Percentiles rank a stretch among this genome's conserved stretches.
Evolutionary conservation across 2,113 vertebrate genomes (phyloP).

Genomic region (Rhadina sibilatrix): DNA sequence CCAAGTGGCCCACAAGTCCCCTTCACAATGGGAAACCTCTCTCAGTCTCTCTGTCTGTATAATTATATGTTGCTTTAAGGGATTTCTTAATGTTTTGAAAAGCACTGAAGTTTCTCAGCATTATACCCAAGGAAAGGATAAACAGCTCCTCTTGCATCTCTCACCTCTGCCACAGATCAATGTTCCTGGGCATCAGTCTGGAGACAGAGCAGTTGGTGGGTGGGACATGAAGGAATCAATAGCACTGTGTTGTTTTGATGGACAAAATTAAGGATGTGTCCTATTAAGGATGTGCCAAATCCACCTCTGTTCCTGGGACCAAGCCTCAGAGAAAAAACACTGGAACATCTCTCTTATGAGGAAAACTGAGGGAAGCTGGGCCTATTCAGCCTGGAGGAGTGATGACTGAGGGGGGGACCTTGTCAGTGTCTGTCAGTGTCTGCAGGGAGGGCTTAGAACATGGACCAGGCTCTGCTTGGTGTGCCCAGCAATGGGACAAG

Average conservation of each 20-base stretch:
- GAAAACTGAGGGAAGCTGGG: neutral
- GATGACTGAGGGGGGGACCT: neutral
- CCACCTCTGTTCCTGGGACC: neutral
- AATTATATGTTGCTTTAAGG: neutral
- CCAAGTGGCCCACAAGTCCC: neutral
- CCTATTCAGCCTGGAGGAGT: neutral
- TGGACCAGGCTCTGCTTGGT: neutral
- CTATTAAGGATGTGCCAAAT: neutral
- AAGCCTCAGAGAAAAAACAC: neutral
- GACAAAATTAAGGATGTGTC: neutral
- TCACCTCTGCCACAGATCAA: neutral
- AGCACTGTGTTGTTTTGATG: neutral
- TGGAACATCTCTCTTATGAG: neutral
- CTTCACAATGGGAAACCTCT: neutral
- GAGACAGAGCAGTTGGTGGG: neutral
- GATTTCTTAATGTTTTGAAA: neutral
- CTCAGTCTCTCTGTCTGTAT: neutral
- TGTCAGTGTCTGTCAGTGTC: neutral
- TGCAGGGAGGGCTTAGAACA: neutral
- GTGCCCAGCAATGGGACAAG: neutral
- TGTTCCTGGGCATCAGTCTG: neutral
- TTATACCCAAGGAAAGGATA: neutral
- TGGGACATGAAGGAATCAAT: neutral
- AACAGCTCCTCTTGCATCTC: neutral
- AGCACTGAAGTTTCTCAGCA: neutral